These are phyloP conservation scores for Haemorhous mexicanus DNA, from an alignment of 2,113 vertebrate genomes.

Conservation along the genomic window DNA sequence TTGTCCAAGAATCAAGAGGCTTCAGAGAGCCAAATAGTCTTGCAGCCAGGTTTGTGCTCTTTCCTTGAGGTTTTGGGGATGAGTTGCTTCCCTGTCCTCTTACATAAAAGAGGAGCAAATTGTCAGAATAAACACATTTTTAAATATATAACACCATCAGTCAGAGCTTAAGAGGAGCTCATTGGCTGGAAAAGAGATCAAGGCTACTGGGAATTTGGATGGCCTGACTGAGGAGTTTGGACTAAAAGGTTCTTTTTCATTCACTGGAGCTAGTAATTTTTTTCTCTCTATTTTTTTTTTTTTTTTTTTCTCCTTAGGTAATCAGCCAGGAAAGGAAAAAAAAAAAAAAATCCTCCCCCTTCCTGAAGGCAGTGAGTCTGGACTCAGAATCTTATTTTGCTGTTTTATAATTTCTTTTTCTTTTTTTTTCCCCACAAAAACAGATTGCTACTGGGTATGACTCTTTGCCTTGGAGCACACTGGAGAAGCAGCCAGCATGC, in stretches of 20 bases:
- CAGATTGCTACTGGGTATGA: constrained; percentile 3
- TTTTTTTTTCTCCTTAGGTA: not conserved
- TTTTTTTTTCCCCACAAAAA: not conserved
- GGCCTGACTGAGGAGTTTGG: not conserved
- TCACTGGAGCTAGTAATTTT: constrained; percentile 25
- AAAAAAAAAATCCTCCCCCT: not conserved
- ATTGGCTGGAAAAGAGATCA: constrained; percentile 64
- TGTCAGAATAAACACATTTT: constrained; percentile 67
- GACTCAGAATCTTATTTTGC: not conserved
- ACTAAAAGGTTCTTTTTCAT: constrained; percentile 52
- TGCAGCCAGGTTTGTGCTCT: constrained; percentile 48
- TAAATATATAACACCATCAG: constrained; percentile 40
- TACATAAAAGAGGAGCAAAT: constrained; percentile 59
- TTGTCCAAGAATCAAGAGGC: constrained; percentile 55
- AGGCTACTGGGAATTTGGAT: constrained; percentile 36
- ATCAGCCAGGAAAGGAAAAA: constrained; percentile 15
- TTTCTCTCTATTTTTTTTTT: not conserved
- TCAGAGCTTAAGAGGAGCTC: constrained; percentile 2
- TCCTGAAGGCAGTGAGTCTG: constrained; percentile 12
- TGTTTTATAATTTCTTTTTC: not conserved
- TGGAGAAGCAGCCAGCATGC: not conserved
- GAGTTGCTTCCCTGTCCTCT: constrained; percentile 50
- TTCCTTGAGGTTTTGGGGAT: constrained; percentile 55
- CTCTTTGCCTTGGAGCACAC: not conserved
- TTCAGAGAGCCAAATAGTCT: constrained; percentile 29